Evolutionary conservation across 2,888 invertebrate genomes (phyloP).

Genomic region (Salpingus planirostris): DNA sequence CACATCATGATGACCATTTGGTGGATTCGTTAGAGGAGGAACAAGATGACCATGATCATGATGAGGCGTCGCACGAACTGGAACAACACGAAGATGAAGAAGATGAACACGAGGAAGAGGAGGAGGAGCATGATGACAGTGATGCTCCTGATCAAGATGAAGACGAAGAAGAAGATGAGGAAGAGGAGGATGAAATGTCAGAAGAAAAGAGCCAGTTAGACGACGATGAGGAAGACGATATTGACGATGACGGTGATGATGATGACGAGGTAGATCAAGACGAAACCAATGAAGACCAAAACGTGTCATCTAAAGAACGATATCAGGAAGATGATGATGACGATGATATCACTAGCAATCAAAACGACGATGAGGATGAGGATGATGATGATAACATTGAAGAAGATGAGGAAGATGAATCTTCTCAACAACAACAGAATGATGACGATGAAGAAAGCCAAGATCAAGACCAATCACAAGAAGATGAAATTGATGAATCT

Average conservation of each 20-base stretch:
- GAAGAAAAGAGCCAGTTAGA: conserved; percentile 34
- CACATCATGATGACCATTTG: conserved; percentile 28
- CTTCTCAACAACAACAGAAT: conserved; percentile 24
- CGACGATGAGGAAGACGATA: conserved; percentile 37
- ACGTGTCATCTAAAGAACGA: too few species aligned
- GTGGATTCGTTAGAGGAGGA: conserved; percentile 17
- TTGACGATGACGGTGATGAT: conserved; percentile 46
- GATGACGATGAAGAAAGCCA: conserved; percentile 14
- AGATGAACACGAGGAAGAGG: conserved; percentile 13
- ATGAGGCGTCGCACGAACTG: conserved; percentile 24
- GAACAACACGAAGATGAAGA: conserved; percentile 24
- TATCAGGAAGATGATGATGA: conserved; percentile 13
- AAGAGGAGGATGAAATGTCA: conserved; percentile 24
- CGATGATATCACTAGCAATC: too few species aligned
- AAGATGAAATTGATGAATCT: conserved; percentile 17
- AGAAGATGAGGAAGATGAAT: conserved; percentile 33
- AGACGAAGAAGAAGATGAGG: conserved; percentile 6
- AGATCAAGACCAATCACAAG: conserved; percentile 25
- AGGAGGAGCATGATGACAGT: conserved; percentile 8
- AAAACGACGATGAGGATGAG: conserved; percentile 18
- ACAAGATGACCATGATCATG: conserved; percentile 20
- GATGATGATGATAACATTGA: conserved; percentile 31
- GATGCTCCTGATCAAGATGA: too few species aligned
- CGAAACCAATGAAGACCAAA: conserved; percentile 27
- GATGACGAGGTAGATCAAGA: conserved; percentile 36